These are phyloP conservation scores for Carposina sasakii DNA, from an alignment of 1,140 invertebrate genomes.

Conservation along the genomic window DNA sequence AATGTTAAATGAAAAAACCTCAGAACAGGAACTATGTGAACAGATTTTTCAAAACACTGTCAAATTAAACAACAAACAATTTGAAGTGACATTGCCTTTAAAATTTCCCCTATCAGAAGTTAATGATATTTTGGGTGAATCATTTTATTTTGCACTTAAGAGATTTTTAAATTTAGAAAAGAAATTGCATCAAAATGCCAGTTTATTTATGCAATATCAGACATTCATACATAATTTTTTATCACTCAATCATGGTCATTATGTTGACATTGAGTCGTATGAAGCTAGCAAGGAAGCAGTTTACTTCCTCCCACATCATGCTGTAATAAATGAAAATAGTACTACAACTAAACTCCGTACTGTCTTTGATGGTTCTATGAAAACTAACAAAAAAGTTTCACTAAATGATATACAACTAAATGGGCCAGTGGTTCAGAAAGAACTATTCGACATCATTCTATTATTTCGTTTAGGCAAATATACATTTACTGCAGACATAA, in stretches of 20 bases:
- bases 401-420: conserved; percentile 45
- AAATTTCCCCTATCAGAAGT: no score
- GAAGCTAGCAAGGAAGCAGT: not conserved
- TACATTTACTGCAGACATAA: conserved; percentile 19
- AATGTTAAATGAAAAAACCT: not conserved
- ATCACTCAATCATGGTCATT: conserved; percentile 27
- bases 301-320: conserved; percentile 38
- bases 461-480: conserved; percentile 13
- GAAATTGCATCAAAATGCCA: conserved; percentile 18
- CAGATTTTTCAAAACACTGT: conserved; percentile 5
- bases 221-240: conserved; percentile 37
- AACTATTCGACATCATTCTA: conserved; percentile 25
- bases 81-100: conserved; percentile 1
- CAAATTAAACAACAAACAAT: not conserved
- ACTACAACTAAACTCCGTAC: conserved; percentile 40
- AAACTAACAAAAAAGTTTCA: conserved; percentile 23
- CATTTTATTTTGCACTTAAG: conserved; percentile 3
- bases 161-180: conserved; percentile 13
- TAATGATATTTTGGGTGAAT: conserved; percentile 3
- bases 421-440: conserved; percentile 29
- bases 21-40: conserved; percentile 4
- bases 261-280: conserved; percentile 13
- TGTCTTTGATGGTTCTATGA: conserved; percentile 44
- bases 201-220: conserved; percentile 21
- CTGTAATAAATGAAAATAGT: conserved; percentile 26